Base-by-base conservation (phyloP, 2,797 vertebrate genomes). In the Clarias laeviceps region DNA sequence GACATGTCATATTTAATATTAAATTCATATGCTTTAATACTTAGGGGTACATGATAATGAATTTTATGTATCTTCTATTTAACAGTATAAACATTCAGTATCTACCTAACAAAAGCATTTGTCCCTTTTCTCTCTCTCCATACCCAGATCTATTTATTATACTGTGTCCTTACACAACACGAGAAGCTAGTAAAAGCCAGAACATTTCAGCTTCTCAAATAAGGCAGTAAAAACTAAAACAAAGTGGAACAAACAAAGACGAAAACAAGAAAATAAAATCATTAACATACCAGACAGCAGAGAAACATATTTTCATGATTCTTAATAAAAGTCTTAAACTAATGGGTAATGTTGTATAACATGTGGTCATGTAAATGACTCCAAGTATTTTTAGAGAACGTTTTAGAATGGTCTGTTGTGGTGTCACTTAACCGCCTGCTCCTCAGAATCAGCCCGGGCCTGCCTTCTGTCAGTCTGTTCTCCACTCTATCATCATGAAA, bases 281-380 rank as follows among this genome's bases (percentile, higher is more conserved):
- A 93, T 93, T 94, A 94, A 94, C 94, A 94, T 94, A 93, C 92
- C 94, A 94, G 91, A 92, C 89, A 90, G 92, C 90, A 93, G 91
- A 93, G 92, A 94, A 94, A 94, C 89, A 91, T 93, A 92, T 93
- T 93, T 94, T 93, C 90, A 92, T 93, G 91, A 89, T 90, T 88
- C 72, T 88, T 88, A 92, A 92, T 93, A 87, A 91, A 93, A 91
- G 37, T 78, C 85, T 79, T 90, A 90, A 91, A 94, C 86, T 91
- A 92, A 91, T 89, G 88, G 90, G 80, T 92, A 88, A 86, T 85
- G 90, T 93, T 94, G 93, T 90, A 91, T 92, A 90, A 90, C 89
- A 88, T 84, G 85, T 76, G 72, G 78, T 87, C 85, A 78, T 90
- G 93, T 88, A 90, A 88, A 88, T 87, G 57, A 14, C 83, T 88